Evolutionary conservation across 2,888 invertebrate genomes (phyloP).

Genomic region (Labia minor): DNA sequence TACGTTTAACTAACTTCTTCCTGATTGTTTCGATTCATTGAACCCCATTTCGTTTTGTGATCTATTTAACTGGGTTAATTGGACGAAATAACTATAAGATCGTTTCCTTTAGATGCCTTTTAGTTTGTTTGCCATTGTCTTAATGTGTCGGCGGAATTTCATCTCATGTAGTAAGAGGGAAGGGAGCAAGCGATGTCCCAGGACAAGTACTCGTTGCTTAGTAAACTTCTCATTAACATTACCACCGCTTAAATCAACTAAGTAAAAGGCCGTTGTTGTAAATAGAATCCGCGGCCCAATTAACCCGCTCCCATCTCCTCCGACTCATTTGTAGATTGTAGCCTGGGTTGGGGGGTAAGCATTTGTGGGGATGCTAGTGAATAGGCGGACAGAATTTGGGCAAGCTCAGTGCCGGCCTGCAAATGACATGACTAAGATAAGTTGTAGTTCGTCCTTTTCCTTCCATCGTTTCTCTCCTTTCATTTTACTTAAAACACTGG

Average conservation of each 20-base stretch:
- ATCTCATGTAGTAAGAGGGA: no score
- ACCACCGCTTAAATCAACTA: neutral
- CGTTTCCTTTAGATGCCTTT: neutral
- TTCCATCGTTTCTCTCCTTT: neutral
- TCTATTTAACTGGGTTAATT: neutral
- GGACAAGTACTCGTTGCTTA: neutral
- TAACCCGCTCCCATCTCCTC: neutral
- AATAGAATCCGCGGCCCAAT: slow-evolving; percentile 5
- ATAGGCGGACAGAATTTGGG: neutral
- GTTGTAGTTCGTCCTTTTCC: neutral
- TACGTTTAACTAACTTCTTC: no score
- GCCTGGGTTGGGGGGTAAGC: neutral
- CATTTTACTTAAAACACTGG: neutral
- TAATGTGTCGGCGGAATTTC: neutral
- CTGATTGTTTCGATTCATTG: no score
- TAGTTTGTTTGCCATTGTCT: neutral
- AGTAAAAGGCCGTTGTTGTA: neutral
- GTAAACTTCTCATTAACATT: neutral
- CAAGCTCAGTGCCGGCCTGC: neutral
- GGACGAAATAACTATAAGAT: neutral
- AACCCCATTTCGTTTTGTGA: no score
- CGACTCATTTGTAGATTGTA: neutral
- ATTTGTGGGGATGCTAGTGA: no score
- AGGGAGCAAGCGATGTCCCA: no score
- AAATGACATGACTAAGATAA: neutral